A percentile compares a stretch with the other conserved stretches of the same genome.
Conservation (phyloP, 2,888 invertebrate species). For the Escarpia spicata region DNA sequence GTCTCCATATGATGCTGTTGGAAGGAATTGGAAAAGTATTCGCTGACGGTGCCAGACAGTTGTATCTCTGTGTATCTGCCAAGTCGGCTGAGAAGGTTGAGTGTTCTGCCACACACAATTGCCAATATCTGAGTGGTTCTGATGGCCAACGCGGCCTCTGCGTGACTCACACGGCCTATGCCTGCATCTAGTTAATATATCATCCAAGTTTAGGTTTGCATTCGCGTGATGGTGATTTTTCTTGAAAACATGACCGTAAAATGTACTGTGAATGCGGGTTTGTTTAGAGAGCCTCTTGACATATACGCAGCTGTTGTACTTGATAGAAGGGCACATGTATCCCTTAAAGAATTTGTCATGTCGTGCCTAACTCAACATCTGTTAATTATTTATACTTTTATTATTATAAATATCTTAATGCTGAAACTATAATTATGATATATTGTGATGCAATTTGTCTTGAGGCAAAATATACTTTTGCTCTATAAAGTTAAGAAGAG, state of each 20-base stretch:
- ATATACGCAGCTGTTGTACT: not conserved
- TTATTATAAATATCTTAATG: not conserved
- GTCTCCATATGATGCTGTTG: not conserved
- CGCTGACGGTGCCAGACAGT: not conserved
- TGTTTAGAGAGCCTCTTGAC: not conserved
- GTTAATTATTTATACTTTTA: not conserved
- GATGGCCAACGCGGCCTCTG: not conserved
- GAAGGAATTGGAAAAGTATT: not conserved
- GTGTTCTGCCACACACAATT: not conserved
- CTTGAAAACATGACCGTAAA: not conserved
- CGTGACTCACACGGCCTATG: not conserved
- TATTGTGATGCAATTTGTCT: no score
- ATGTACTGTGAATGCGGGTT: not conserved
- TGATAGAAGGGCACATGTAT: not conserved
- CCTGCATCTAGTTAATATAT: not conserved
- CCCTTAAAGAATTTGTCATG: not conserved
- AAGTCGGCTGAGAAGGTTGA: not conserved
- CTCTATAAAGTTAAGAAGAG: no score
- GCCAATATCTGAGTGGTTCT: not conserved
- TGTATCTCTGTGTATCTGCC: not conserved
- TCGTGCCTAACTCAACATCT: not conserved
- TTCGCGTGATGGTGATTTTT: not conserved
- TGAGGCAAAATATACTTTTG: no score
- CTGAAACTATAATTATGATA: no score
- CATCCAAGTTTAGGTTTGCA: not conserved